Base-by-base conservation (phyloP, 2,113 vertebrate species). In the Ammospiza caudacuta region DNA sequence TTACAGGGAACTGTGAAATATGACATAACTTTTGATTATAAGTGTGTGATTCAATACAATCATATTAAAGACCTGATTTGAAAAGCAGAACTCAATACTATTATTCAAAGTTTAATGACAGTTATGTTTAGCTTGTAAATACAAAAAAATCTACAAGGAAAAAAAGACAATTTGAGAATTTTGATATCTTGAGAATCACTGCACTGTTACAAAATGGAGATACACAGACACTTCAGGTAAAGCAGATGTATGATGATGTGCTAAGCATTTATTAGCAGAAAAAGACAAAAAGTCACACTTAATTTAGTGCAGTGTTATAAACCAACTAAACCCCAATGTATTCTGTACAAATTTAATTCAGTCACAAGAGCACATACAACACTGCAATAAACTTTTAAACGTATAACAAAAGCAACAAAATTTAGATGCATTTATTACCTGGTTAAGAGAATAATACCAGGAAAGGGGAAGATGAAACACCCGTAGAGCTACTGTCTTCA, bases 391-490 rank as follows among this genome's bases (percentile, higher is more conserved):
- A 85, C 17, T 43, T 47, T 17, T 24, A 44, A 69, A 58, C 0
- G 0, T 15, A 3, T 6, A 47, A 4, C 6, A 69, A 23, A 68
- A 85, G 27, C 9, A 9, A 89, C 10, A 57, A 57, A 15, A 57
- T 27, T 69, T 44, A 57, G 39, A 44, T 1, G 0, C 29, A 73
- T 79, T 33, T 11, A 79, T 98, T 97, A 99, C 99, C 99, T 99
- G 98, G 24, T 97, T 93, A 86, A 99, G 92, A 43, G 98, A 98
- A 92, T 96, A 95, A 92, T 97, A 99, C 97, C 99, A 98, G 17
- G 98, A 98, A 61, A 99, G 96, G 11, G 99, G 99, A 49, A 99
- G 97, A 91, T 99, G 97, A 75, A 99, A 98, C 52, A 98, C 98
- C 57, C 97, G 98, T 35, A 99, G 95, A 13, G 97, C 98, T 25